Conservation (phyloP, 53 echinoderm and acorn worm genomes). For the Pentamera pediparva region DNA sequence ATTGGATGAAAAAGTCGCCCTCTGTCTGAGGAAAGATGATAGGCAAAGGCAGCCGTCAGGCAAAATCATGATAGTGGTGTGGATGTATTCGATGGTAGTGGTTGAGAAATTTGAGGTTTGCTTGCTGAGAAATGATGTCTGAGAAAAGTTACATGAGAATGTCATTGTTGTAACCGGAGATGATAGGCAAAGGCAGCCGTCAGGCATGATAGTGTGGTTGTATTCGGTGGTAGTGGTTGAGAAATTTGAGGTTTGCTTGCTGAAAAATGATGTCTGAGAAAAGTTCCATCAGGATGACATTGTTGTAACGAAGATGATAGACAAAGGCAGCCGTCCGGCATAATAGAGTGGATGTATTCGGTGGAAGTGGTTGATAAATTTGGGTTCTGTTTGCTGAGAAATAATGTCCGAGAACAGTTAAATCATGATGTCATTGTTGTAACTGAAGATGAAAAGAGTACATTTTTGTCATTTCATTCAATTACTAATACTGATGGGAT, state of each 20-base stretch:
- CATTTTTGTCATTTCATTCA: background rate
- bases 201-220: background rate
- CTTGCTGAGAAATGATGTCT: background rate
- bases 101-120: too few species aligned
- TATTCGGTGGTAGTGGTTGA: background rate
- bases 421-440: background rate
- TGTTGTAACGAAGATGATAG: background rate
- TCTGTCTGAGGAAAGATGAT: slow-evolving; percentile 40
- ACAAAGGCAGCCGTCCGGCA: background rate
- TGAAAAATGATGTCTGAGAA: background rate
- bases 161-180: background rate
- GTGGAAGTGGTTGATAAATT: too few species aligned
- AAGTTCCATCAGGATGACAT: background rate
- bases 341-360: background rate
- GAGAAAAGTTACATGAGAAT: background rate
- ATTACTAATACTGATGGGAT: too few species aligned
- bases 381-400: background rate
- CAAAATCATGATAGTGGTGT: background rate
- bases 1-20: slow-evolving; percentile 73
- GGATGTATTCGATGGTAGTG: background rate
- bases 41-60: background rate
- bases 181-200: background rate
- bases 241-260: background rate
- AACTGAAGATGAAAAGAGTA: background rate
- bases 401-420: background rate